Evolutionary conservation across 2,888 invertebrate genomes (phyloP).

Genomic region (Trachelus stipa): DNA sequence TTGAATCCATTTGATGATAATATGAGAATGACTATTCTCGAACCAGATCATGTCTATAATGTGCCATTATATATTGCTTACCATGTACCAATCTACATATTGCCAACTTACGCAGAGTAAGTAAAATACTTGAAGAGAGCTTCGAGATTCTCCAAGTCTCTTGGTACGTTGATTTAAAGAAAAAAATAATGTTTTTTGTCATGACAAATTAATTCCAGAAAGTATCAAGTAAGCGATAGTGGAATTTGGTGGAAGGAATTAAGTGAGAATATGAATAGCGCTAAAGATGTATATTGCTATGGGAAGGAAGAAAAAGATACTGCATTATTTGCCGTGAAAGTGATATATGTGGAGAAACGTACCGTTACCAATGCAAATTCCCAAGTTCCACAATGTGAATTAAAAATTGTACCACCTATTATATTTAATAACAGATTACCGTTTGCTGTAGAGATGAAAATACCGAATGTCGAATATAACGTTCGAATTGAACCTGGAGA

Average conservation of each 20-base stretch:
- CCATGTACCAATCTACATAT: constrained; percentile 80
- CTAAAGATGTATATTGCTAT: constrained; percentile 77
- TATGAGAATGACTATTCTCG: constrained; percentile 78
- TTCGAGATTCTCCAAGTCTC: neutral
- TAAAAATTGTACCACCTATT: constrained; percentile 80
- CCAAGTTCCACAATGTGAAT: constrained; percentile 77
- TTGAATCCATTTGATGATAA: constrained; percentile 83
- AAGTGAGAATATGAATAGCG: constrained; percentile 74
- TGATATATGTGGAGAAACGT: constrained; percentile 56
- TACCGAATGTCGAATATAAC: constrained; percentile 67
- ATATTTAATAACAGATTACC: constrained; percentile 82
- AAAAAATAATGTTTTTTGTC: neutral
- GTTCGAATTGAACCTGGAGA: constrained; percentile 80
- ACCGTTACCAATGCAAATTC: constrained; percentile 49
- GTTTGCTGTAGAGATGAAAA: constrained; percentile 75
- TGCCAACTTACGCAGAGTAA: constrained; percentile 81
- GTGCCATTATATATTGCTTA: constrained; percentile 85
- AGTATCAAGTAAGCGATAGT: constrained; percentile 77
- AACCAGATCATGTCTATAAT: constrained; percentile 80
- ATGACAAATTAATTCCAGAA: constrained; percentile 62
- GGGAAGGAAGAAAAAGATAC: constrained; percentile 72
- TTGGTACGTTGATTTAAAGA: neutral
- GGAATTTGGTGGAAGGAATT: constrained; percentile 87
- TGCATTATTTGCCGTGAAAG: constrained; percentile 77
- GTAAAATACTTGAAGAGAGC: constrained; percentile 47